A percentile compares a stretch with the other conserved stretches of the same genome.
phyloP scores from a whole-genome alignment of 2,888 invertebrate species.

The Agrenia bidenticulata region DNA sequence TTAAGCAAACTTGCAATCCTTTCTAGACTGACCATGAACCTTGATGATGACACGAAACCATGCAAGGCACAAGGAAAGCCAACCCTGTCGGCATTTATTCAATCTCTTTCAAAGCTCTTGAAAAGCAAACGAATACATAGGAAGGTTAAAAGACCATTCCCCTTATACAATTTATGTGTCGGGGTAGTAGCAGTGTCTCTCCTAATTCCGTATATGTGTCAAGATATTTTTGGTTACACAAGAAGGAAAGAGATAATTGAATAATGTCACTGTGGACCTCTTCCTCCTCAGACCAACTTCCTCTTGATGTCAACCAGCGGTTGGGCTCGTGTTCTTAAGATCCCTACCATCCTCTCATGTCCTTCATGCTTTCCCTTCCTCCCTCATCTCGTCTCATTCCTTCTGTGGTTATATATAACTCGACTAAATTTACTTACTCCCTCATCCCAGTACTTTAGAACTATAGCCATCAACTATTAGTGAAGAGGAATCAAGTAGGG shows the following conservation, averaged over 20 bases:
- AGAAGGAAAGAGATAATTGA: constrained; percentile 16
- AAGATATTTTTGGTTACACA: too few relatives aligned
- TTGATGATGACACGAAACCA: too few relatives aligned
- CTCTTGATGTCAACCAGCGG: neutral
- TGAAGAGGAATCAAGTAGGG: constrained; percentile 23
- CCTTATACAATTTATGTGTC: too few relatives aligned
- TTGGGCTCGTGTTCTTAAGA: neutral
- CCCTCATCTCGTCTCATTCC: neutral
- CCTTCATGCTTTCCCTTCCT: neutral
- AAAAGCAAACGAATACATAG: too few relatives aligned
- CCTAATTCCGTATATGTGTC: too few relatives aligned
- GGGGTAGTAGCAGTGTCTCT: too few relatives aligned
- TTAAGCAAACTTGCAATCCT: too few relatives aligned
- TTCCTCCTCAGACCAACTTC: neutral
- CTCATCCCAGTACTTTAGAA: neutral
- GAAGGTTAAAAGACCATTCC: too few relatives aligned
- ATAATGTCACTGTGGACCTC: constrained; percentile 24
- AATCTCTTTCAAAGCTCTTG: too few relatives aligned
- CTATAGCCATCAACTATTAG: constrained; percentile 31
- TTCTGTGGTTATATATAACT: constrained; percentile 7
- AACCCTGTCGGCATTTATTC: too few relatives aligned
- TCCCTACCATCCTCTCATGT: neutral
- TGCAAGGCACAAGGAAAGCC: too few relatives aligned
- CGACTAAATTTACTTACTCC: constrained; percentile 13
- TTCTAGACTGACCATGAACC: too few relatives aligned